Evolutionary conservation across 2,888 invertebrate species (phyloP).

Genomic region (Dicycla oo): DNA sequence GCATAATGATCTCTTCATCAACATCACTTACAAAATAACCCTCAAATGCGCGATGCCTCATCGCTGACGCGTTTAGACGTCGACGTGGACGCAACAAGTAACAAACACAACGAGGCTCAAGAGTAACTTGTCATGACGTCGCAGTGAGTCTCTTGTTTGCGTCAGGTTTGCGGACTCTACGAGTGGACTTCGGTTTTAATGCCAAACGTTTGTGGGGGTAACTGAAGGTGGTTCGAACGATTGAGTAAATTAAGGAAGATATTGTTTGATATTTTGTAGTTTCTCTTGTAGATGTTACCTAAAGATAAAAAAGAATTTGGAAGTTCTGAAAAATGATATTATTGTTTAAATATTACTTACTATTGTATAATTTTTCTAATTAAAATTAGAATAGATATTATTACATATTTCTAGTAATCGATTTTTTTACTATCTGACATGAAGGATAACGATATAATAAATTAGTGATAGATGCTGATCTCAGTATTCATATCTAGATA

Average conservation of each 20-base stretch:
- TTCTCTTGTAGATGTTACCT: neutral
- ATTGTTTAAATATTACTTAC: neutral
- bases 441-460: neutral
- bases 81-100: constrained; percentile 62
- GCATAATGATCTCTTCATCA: constrained; percentile 7
- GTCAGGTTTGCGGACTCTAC: constrained; percentile 51
- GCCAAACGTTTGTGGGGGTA: constrained; percentile 47
- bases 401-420: neutral
- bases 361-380: neutral
- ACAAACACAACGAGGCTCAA: constrained; percentile 59
- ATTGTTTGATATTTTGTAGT: neutral
- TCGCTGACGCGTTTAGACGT: constrained; percentile 58
- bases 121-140: constrained; percentile 64
- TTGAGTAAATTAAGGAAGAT: no score
- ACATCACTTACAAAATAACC: constrained; percentile 49
- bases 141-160: constrained; percentile 58
- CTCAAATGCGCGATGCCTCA: constrained; percentile 53
- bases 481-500: neutral
- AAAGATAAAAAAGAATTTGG: neutral
- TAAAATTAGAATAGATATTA: neutral
- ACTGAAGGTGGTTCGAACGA: neutral
- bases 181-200: constrained; percentile 50
- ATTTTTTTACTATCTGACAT: neutral
- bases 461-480: neutral
- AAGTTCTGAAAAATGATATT: neutral